phyloP scores from a whole-genome alignment of 1,140 invertebrate species.

The Drosophila teissieri region DNA sequence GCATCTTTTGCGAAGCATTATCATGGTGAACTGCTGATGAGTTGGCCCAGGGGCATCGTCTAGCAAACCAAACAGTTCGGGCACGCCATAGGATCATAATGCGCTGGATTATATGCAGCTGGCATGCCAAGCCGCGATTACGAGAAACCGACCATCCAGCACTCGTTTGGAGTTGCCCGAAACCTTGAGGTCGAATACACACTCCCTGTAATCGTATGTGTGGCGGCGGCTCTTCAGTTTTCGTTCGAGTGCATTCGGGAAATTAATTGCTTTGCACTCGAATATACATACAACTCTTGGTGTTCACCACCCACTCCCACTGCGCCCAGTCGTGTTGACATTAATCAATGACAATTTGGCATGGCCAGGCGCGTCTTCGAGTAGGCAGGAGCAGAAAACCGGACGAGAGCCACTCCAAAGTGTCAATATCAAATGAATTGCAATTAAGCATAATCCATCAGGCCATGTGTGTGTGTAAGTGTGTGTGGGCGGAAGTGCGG shows the following conservation, averaged over 20 bases:
- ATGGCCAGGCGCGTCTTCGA: slow-evolving; percentile 56
- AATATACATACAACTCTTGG: slow-evolving; percentile 33
- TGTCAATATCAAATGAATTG: slow-evolving; percentile 78
- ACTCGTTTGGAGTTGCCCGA: slow-evolving; percentile 2
- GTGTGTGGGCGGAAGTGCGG: slow-evolving; percentile 19
- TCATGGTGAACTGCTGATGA: slow-evolving; percentile 3
- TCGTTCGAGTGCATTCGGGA: slow-evolving; percentile 57
- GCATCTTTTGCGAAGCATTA: slow-evolving; percentile 1
- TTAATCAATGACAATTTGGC: slow-evolving; percentile 74
- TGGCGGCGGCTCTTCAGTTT: slow-evolving; percentile 56
- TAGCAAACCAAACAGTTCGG: slow-evolving; percentile 47
- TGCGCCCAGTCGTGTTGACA: slow-evolving; percentile 40
- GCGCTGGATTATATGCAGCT: slow-evolving; percentile 26
- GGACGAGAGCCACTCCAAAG: slow-evolving; percentile 51
- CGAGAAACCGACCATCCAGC: slow-evolving; percentile 1
- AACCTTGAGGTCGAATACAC: slow-evolving; percentile 11
- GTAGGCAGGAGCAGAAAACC: slow-evolving; percentile 31
- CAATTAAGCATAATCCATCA: slow-evolving; percentile 73
- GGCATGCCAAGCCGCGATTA: slow-evolving; percentile 59
- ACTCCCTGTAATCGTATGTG: slow-evolving; percentile 15
- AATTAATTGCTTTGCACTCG: slow-evolving; percentile 69
- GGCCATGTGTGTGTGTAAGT: slow-evolving; percentile 25
- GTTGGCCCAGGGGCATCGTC: neutral
- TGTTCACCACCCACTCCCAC: slow-evolving; percentile 1
- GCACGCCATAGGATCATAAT: slow-evolving; percentile 57